Conservation (phyloP, 2,888 invertebrate genomes). For the Drosophila falleni region DNA sequence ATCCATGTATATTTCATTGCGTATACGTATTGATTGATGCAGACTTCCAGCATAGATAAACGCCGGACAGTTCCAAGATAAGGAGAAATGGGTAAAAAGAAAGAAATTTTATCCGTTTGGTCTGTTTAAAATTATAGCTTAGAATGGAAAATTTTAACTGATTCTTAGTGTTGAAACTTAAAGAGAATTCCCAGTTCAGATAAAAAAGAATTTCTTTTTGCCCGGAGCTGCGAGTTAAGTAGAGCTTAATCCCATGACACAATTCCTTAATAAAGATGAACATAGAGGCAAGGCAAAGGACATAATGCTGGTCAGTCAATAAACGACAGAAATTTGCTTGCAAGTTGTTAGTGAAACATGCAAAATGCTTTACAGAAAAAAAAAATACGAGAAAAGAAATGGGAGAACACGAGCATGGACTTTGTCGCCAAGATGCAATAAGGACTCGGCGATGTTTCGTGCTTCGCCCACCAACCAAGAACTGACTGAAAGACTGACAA, state of each 20-base stretch:
- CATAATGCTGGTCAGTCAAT: conserved; percentile 34
- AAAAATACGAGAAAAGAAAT: conserved; percentile 6
- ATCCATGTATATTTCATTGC: conserved; percentile 72
- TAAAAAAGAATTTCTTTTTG: neutral
- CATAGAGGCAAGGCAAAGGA: conserved; percentile 6
- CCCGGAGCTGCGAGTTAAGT: conserved; percentile 3
- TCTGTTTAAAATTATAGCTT: neutral
- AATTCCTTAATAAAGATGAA: conserved; percentile 11
- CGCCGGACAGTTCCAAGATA: neutral
- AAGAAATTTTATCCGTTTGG: neutral
- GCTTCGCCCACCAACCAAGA: conserved; percentile 29
- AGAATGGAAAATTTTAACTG: neutral
- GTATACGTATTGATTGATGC: conserved; percentile 72
- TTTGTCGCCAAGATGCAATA: conserved; percentile 78
- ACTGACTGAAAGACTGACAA: conserved; percentile 57
- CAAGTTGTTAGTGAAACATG: conserved; percentile 67
- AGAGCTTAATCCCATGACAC: conserved; percentile 13
- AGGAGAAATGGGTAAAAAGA: neutral
- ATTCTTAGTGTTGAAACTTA: no score
- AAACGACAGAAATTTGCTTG: conserved; percentile 51
- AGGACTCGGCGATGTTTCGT: conserved; percentile 54
- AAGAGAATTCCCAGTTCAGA: neutral
- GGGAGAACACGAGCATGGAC: conserved; percentile 54
- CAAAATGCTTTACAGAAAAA: conserved; percentile 57
- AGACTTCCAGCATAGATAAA: conserved; percentile 36